Conservation (phyloP, 2,888 invertebrate genomes). For the Thalpophila matura region DNA sequence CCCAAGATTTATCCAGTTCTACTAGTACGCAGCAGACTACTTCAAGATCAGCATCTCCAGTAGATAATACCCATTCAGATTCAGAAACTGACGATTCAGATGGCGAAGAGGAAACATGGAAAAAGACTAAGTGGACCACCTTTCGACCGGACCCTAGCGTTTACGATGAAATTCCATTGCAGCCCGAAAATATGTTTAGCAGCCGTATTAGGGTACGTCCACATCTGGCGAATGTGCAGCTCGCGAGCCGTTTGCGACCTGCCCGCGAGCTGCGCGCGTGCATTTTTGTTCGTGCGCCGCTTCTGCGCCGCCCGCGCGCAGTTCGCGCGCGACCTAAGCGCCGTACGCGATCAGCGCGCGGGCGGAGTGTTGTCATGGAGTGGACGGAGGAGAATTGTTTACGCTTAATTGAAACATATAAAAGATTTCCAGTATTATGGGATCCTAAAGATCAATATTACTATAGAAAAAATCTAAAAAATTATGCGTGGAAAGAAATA, state of each 20-base stretch:
- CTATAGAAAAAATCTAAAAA: constrained; percentile 25
- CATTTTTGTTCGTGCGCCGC: background rate
- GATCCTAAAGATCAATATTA: constrained; percentile 31
- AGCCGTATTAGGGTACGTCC: constrained; percentile 6
- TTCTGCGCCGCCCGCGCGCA: constrained; percentile 3
- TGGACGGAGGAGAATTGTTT: constrained; percentile 8
- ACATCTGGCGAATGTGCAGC: constrained; percentile 9
- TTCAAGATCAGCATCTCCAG: too few species aligned
- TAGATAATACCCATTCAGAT: too few species aligned
- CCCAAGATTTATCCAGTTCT: too few species aligned
- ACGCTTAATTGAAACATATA: constrained; percentile 26
- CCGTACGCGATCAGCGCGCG: background rate
- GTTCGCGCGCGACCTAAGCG: too few species aligned
- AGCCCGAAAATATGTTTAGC: constrained; percentile 6
- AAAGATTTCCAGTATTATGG: constrained; percentile 17
- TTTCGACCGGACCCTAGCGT: constrained; percentile 10
- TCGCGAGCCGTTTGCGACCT: constrained; percentile 2
- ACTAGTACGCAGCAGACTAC: too few species aligned
- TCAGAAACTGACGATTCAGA: too few species aligned
- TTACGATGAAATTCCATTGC: constrained; percentile 4
- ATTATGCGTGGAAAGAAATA: constrained; percentile 20
- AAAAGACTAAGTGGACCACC: too few species aligned
- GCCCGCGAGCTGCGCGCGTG: too few species aligned
- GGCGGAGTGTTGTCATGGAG: constrained; percentile 6
- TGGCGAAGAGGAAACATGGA: too few species aligned